A percentile compares a stretch with the other conserved stretches of the same genome.
Evolutionary conservation across 2,888 invertebrate species (phyloP).

Genomic region (Dorcus hopei): DNA sequence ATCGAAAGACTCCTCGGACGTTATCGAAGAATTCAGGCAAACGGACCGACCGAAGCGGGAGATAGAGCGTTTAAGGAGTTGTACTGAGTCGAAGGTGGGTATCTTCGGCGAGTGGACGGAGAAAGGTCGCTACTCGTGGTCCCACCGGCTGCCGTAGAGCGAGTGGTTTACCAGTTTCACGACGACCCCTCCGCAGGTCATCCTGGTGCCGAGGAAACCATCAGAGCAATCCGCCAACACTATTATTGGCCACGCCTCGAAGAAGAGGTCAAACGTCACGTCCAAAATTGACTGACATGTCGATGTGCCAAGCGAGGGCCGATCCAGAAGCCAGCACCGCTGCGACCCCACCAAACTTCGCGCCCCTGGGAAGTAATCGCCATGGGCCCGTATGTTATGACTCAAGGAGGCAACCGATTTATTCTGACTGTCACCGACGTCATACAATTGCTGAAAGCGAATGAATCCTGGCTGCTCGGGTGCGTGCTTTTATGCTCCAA

Average conservation of each 20-base stretch:
- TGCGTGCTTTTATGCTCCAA: too few species aligned
- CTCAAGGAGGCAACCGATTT: too few species aligned
- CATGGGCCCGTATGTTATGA: too few species aligned
- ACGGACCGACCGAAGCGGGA: neutral
- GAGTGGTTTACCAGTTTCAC: conserved; percentile 10
- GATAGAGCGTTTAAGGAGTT: neutral
- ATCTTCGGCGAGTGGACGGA: neutral
- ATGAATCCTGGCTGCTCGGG: too few species aligned
- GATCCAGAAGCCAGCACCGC: neutral
- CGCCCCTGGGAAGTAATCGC: too few species aligned
- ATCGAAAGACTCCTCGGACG: too few species aligned
- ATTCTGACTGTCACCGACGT: too few species aligned
- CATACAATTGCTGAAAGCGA: too few species aligned
- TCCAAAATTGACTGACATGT: conserved; percentile 13
- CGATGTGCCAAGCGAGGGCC: conserved; percentile 2
- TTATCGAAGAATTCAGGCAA: too few species aligned
- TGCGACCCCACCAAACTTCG: too few species aligned
- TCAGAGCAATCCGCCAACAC: conserved; percentile 8
- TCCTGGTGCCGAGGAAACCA: conserved; percentile 27
- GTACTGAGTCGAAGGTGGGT: neutral
- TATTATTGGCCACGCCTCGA: neutral
- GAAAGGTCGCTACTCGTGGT: neutral
- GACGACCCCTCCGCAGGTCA: conserved; percentile 19
- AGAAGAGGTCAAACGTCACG: conserved; percentile 23
- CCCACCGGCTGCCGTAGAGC: neutral